These are phyloP conservation scores for Porites rus DNA, from an alignment of 92 coral and sea anemone genomes.

Conservation along the genomic window DNA sequence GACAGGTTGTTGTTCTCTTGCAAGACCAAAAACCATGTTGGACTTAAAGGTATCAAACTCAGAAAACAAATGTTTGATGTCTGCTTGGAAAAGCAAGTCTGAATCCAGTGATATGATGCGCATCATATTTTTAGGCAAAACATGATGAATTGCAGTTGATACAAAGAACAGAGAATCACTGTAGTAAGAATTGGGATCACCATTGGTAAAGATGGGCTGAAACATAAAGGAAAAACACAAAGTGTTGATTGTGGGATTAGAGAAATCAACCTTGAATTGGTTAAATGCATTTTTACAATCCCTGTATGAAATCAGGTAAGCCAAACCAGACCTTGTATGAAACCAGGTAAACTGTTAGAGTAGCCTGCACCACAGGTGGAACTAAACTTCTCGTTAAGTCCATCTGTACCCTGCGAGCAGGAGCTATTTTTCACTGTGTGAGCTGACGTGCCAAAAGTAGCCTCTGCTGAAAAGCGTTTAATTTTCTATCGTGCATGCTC, in stretches of 20 bases:
- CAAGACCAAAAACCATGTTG: slow-evolving; percentile 79
- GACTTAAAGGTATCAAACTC: slow-evolving; percentile 75
- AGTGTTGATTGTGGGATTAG: no score
- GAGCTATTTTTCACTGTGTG: no score
- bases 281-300: no score
- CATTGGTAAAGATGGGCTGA: slow-evolving; percentile 70
- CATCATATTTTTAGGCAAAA: slow-evolving; percentile 66
- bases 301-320: no score
- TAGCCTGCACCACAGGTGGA: no score
- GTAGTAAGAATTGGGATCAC: slow-evolving; percentile 71
- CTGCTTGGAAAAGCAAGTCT: slow-evolving; percentile 82
- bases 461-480: no score
- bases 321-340: no score
- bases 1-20: slow-evolving; percentile 87
- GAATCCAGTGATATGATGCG: slow-evolving; percentile 79
- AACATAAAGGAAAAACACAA: neutral
- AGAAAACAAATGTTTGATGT: slow-evolving; percentile 87
- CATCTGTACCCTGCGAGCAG: no score
- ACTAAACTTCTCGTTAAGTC: no score
- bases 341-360: no score
- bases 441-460: no score
- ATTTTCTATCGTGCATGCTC: no score
- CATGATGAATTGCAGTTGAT: slow-evolving; percentile 76
- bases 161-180: slow-evolving; percentile 83
- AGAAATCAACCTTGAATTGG: neutral